Conservation (phyloP, 2,888 invertebrate species). For the Thysanoteuthis rhombus region DNA sequence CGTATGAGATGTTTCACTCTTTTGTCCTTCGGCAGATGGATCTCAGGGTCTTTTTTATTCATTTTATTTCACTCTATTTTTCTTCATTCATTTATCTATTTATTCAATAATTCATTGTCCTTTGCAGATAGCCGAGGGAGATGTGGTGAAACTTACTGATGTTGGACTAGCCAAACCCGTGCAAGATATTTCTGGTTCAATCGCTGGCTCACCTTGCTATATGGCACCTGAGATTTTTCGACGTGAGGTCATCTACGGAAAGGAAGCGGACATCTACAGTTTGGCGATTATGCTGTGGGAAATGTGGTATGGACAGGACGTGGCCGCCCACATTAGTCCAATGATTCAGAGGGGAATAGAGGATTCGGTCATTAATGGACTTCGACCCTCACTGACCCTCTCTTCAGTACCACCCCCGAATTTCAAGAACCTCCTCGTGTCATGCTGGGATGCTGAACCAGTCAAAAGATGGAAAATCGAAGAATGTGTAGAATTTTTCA, state of each 20-base stretch:
- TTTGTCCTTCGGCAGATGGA: too few species aligned
- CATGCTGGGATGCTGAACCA: slow-evolving; percentile 48
- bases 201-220: slow-evolving; percentile 57
- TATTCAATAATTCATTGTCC: neutral
- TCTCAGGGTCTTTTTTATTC: too few species aligned
- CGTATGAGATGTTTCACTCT: too few species aligned
- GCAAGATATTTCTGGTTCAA: slow-evolving; percentile 52
- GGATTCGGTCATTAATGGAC: slow-evolving; percentile 45
- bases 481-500: slow-evolving; percentile 34
- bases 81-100: too few species aligned
- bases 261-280: slow-evolving; percentile 54
- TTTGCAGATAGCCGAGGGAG: slow-evolving; percentile 39
- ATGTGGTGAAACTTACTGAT: slow-evolving; percentile 56
- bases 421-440: slow-evolving; percentile 44
- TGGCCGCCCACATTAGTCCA: slow-evolving; percentile 50
- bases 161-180: slow-evolving; percentile 58
- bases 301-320: slow-evolving; percentile 58
- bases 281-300: slow-evolving; percentile 56
- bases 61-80: too few species aligned
- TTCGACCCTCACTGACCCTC: slow-evolving; percentile 50
- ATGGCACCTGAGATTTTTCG: slow-evolving; percentile 61
- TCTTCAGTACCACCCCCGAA: slow-evolving; percentile 44
- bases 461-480: slow-evolving; percentile 38
- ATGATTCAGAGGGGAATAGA: slow-evolving; percentile 45
- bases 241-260: slow-evolving; percentile 47